Evolutionary conservation across 2,113 vertebrate species (phyloP), one percentile per base, ranked within the genome.

Genomic region (Dendropsophus ebraccatus): DNA sequence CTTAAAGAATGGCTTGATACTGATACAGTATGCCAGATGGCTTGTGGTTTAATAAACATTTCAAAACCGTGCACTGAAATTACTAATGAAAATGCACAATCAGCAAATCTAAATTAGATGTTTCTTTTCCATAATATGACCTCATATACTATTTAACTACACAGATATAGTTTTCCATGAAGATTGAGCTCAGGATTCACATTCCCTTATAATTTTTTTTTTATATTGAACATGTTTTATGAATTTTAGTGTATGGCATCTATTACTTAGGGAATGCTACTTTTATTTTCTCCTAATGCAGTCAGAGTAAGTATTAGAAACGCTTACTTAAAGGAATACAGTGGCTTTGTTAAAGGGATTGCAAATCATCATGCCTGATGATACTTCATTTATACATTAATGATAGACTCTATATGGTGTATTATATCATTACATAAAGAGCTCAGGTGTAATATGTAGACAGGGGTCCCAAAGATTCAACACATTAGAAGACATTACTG

Each of bases 61-160:
- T 86, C 65, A 50, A 80, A 80, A 86, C 80, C 62, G 50, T 72
- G 23, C 62, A 10, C 23, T 80, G 16, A 54, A 86, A 80, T 45
- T 17, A 37, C 41, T 47, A 19, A 50, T 62, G 14, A 54, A 81
- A 87, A 60, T 62, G 67, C 19, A 19, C 70, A 80, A 11, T 81
- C 85, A 73, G 76, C 76, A 74, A 28, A 73, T 81, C 45, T 77
- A 52, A 85, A 85, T 69, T 52, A 85, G 28, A 78, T 52, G 74
- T 85, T 74, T 25, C 19, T 56, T 49, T 47, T 87, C 77, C 85
- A 81, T 37, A 50, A 47, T 5, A 87, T 81, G 77, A 81, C n/a
- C 54, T 84, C 83, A 76, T 76, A 4, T 49, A 62, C n/a, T 23
- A 37, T 23, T 70, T 70, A 70, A 70, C 19, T 23, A 19, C 37